Base-by-base conservation (phyloP, 2,888 invertebrate species). In the Drosophila greeni region DNA sequence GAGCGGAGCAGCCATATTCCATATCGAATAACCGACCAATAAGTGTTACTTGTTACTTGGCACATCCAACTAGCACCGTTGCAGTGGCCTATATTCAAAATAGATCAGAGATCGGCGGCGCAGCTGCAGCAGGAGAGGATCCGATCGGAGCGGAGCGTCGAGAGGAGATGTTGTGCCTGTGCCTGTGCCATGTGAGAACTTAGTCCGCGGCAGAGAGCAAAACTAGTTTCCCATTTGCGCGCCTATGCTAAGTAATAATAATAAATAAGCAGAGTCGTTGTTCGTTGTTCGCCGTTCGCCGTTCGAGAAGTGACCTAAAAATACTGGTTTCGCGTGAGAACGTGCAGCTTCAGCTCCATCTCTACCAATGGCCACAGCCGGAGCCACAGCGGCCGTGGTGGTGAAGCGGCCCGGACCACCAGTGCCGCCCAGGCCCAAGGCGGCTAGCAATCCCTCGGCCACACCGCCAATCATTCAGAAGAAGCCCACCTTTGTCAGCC, bases 361-460 rank as follows among this genome's bases (percentile, higher is more conserved):
- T 29, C 29, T 12, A 76, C 66, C 76, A 75, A 67, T 67, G 67
- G 71, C 73, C 69, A 66, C 74, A 73, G 42, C 57, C 57, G 49
- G 71, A 55, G 42, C 65, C 48, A 47, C 72, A 72, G 73, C 83
- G 62, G 90, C 91, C 90, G 90, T 91, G 84, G 90, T 91, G 68
- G 76, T 85, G 85, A 91, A 90, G 76, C 91, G 91, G 87, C 89
- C 91, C 74, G 92, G 91, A 70, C 95, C 95, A 75, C 95, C 95
- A 81, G 94, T 95, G 74, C 95, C 95, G 61, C 95, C 95, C 75
- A 91, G 95, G 82, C 95, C 95, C 60, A 93, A 93, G 70, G 54
- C 74, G 47, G 65, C 48, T 61, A 43, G 26, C 61, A 55, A 45
- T 59, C 58, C 64, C 43, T 47, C 42, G 53, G 31, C 56, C 31